Evolutionary conservation across 2,113 vertebrate species (phyloP).

Genomic region (Gymnarchus niloticus): DNA sequence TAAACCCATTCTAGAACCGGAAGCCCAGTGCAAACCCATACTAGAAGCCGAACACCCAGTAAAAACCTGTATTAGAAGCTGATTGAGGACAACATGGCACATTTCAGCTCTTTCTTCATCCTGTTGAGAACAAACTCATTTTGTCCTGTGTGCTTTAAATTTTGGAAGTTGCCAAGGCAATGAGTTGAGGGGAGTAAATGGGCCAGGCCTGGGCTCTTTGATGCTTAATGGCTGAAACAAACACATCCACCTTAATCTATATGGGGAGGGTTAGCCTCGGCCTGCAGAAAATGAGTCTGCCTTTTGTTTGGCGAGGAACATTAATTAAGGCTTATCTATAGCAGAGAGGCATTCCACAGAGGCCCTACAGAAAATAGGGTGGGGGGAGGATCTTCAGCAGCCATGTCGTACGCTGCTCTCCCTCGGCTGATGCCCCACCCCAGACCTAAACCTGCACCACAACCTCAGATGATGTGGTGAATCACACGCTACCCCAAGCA

Average conservation of each 20-base stretch:
- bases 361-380: constrained; percentile 15
- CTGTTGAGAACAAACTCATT: neutral
- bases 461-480: neutral
- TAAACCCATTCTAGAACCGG: neutral
- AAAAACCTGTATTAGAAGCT: neutral
- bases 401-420: neutral
- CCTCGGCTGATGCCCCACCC: neutral
- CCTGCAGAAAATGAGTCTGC: constrained; percentile 16
- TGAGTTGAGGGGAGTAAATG: constrained; percentile 55
- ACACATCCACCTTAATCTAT: constrained; percentile 26
- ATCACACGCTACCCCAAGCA: neutral
- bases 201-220: constrained; percentile 1
- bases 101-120: neutral
- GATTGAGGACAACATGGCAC: neutral
- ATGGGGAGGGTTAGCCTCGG: constrained; percentile 1
- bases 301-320: constrained; percentile 24
- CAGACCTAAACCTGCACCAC: neutral
- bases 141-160: neutral
- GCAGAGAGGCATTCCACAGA: constrained; percentile 19
- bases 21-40: neutral
- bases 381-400: neutral
- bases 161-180: constrained; percentile 38
- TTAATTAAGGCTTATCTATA: constrained; percentile 40
- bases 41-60: neutral
- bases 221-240: constrained; percentile 26